Conservation (phyloP, 2,888 invertebrate species). For the Ypsolopha scabrella region DNA sequence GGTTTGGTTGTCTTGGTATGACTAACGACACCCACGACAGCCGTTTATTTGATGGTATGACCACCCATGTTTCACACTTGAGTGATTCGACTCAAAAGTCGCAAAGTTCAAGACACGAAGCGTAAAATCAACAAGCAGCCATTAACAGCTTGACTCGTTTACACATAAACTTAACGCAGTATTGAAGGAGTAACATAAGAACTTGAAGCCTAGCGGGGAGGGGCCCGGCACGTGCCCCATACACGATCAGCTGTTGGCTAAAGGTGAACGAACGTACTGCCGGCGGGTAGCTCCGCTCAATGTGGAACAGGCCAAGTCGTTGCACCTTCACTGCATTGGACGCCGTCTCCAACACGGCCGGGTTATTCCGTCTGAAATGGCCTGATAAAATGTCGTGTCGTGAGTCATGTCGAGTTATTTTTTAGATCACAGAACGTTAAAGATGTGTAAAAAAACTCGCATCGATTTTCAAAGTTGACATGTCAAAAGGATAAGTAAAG, state of each 20-base stretch:
- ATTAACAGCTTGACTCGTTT: too few relatives aligned
- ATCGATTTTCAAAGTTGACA: too few relatives aligned
- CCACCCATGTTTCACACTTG: too few relatives aligned
- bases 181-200: neutral
- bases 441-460: too few relatives aligned
- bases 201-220: neutral
- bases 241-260: slow-evolving; percentile 31
- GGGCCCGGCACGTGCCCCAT: slow-evolving; percentile 26
- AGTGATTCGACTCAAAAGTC: too few relatives aligned
- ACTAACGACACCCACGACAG: too few relatives aligned
- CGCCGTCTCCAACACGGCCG: neutral
- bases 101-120: too few relatives aligned
- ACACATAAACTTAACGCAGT: neutral
- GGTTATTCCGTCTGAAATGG: neutral
- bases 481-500: too few relatives aligned
- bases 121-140: too few relatives aligned
- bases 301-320: slow-evolving; percentile 28
- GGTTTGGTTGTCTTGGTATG: too few relatives aligned
- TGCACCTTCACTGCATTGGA: slow-evolving; percentile 16
- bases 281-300: slow-evolving; percentile 22
- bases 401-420: neutral
- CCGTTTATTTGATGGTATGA: too few relatives aligned
- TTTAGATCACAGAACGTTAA: too few relatives aligned
- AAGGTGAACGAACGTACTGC: slow-evolving; percentile 13
- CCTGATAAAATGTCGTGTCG: neutral